These are phyloP conservation scores for Euglossa dilemma DNA, from an alignment of 1,140 invertebrate genomes.

Conservation along the genomic window DNA sequence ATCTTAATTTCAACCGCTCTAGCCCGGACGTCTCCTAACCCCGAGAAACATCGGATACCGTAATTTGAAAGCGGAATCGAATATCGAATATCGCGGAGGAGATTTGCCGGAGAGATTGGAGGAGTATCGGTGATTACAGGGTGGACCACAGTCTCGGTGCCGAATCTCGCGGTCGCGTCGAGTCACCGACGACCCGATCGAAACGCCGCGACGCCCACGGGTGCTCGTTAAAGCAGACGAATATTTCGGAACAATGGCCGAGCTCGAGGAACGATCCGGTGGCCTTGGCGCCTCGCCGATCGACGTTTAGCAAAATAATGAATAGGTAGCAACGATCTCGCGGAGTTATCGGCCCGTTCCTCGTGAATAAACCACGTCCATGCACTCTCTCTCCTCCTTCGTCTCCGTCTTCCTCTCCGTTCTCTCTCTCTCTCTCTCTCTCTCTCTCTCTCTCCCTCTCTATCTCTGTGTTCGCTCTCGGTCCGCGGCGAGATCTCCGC, in stretches of 20 bases:
- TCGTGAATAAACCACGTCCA: constrained; percentile 62
- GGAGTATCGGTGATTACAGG: neutral
- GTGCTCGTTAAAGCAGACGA: constrained; percentile 35
- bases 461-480: constrained; percentile 17
- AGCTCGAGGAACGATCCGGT: constrained; percentile 32
- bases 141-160: too few relatives aligned
- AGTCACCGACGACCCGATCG: neutral
- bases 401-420: constrained; percentile 25
- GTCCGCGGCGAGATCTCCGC: constrained; percentile 49
- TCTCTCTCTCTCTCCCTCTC: neutral
- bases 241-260: constrained; percentile 70
- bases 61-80: too few relatives aligned
- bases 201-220: constrained; percentile 47
- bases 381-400: constrained; percentile 45
- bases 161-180: neutral
- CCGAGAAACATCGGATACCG: too few relatives aligned
- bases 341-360: constrained; percentile 65
- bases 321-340: constrained; percentile 72
- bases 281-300: constrained; percentile 72
- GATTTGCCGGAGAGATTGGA: too few relatives aligned
- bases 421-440: constrained; percentile 41
- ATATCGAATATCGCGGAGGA: too few relatives aligned
- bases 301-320: constrained; percentile 75
- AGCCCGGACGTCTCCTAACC: too few relatives aligned
- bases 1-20: neutral